These are phyloP conservation scores for Agrochola macilenta DNA, from an alignment of 2,888 invertebrate species.

Conservation along the genomic window DNA sequence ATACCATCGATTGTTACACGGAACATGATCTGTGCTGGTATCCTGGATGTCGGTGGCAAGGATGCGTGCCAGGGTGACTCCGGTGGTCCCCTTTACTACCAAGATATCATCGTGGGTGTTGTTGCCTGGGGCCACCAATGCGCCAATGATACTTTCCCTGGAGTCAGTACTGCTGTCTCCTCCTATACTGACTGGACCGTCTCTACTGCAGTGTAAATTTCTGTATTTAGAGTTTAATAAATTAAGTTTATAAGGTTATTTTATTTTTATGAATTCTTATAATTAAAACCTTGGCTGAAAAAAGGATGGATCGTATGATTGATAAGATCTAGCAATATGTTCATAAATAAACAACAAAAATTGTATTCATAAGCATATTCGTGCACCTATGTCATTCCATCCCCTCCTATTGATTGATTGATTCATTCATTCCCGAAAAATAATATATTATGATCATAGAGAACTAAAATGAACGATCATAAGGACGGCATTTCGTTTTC, in stretches of 20 bases:
- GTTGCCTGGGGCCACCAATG: constrained; percentile 88
- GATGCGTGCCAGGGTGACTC: constrained; percentile 86
- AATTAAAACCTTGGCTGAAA: background rate
- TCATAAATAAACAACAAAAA: background rate
- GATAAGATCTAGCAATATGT: background rate
- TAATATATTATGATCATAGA: no score
- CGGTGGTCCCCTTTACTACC: constrained; percentile 86
- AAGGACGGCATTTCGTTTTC: no score
- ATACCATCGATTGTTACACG: constrained; percentile 64
- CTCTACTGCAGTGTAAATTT: constrained; percentile 45
- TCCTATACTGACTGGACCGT: constrained; percentile 77
- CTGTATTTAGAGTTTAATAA: background rate
- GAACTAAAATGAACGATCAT: no score
- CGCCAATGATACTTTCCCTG: constrained; percentile 83
- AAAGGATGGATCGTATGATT: background rate
- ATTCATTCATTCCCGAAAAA: no score
- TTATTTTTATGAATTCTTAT: background rate
- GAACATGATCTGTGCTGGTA: constrained; percentile 82
- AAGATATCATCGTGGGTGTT: constrained; percentile 81
- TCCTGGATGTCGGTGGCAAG: constrained; percentile 73
- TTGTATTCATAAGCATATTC: background rate
- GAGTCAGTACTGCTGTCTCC: constrained; percentile 84
- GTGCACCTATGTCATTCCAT: no score
- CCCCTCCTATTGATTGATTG: no score
- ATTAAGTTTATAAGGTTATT: background rate